phyloP scores from a whole-genome alignment of 1,140 invertebrate genomes.

The Bombyx mandarina region DNA sequence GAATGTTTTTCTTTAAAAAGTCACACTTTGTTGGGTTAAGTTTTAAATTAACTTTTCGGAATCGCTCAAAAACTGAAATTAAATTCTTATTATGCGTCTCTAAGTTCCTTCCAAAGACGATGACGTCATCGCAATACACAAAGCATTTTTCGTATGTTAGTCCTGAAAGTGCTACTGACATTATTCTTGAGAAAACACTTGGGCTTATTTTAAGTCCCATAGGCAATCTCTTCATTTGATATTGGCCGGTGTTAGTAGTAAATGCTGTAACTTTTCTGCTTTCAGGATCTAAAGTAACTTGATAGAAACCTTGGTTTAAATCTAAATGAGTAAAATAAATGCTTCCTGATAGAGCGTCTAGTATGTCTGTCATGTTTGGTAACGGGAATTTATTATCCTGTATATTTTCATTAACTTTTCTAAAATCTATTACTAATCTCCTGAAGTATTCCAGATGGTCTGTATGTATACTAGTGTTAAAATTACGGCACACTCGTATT shows the following conservation, averaged over 20 bases:
- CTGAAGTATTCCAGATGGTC: too few relatives aligned
- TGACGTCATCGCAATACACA: slow-evolving; percentile 7
- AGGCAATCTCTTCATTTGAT: slow-evolving; percentile 3
- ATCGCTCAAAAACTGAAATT: slow-evolving; percentile 5
- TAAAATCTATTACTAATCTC: too few relatives aligned
- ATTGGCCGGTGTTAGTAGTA: slow-evolving; percentile 1
- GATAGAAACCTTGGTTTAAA: slow-evolving; percentile 6
- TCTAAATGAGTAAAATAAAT: slow-evolving; percentile 11
- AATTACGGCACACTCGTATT: too few relatives aligned
- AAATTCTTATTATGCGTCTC: slow-evolving; percentile 7
- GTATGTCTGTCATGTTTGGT: too few relatives aligned
- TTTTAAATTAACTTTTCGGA: slow-evolving; percentile 12
- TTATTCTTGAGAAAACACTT: slow-evolving; percentile 2
- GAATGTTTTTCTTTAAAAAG: slow-evolving; percentile 7
- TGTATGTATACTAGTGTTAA: too few relatives aligned
- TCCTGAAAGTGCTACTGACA: slow-evolving; percentile 7
- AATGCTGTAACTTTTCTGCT: slow-evolving; percentile 5
- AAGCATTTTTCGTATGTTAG: slow-evolving; percentile 8
- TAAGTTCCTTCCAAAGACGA: slow-evolving; percentile 5
- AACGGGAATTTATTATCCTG: too few relatives aligned
- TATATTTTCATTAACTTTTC: too few relatives aligned
- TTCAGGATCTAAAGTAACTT: not conserved
- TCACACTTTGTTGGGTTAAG: slow-evolving; percentile 12
- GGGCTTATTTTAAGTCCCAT: slow-evolving; percentile 6
- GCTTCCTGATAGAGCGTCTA: too few relatives aligned